Evolutionary conservation across 2,113 vertebrate genomes (phyloP), one percentile per base, ranked within the genome.

Genomic region (Gadus macrocephalus): DNA sequence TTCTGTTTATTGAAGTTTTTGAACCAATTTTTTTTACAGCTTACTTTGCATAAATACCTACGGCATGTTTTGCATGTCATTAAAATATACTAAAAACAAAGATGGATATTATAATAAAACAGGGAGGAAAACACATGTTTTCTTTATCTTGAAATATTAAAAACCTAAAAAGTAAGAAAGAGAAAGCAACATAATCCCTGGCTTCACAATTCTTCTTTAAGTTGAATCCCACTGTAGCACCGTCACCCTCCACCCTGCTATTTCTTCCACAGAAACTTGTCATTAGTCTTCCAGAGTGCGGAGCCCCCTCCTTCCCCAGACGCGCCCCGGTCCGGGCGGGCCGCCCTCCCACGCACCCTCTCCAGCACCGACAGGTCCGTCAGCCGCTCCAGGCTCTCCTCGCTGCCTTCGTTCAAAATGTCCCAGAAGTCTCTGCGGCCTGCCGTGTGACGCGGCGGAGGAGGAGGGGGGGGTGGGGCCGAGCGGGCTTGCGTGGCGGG

Each of bases 351-450:
- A 85, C 96, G 98, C 16, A 95, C 84, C 71, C 92, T 92, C 90
- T 97, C 91, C 75, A 96, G 92, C 53, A 91, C 92, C 17, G 94
- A 87, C 66, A 91, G 62, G 75, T 99, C 94, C 0, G 94, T 96
- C 62, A 98, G 90, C 69, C 91, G 93, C 83, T 90, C 93, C 15
- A 98, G 92, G 71, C 89, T 91, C 71, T 97, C 95, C 28, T 95
- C 93, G 22, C 94, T 93, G 35, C 93, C 93, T 67, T 98, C 96
- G 76, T 91, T 92, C 74, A 99, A 80, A 72, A 99, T 94, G 86
- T 98, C 96, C 97, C 96, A 99, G 87, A 99, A 94, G 85, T 98
- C 96, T 88, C 93, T 98, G 68, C 91, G 78, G 75, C 73, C 86
- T 19, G 88, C 74, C 82, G 89, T 91, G 78, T 84, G 79, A 42